phyloP scores from a whole-genome alignment of 2,888 invertebrate genomes.

The Cataglyphis livida region DNA sequence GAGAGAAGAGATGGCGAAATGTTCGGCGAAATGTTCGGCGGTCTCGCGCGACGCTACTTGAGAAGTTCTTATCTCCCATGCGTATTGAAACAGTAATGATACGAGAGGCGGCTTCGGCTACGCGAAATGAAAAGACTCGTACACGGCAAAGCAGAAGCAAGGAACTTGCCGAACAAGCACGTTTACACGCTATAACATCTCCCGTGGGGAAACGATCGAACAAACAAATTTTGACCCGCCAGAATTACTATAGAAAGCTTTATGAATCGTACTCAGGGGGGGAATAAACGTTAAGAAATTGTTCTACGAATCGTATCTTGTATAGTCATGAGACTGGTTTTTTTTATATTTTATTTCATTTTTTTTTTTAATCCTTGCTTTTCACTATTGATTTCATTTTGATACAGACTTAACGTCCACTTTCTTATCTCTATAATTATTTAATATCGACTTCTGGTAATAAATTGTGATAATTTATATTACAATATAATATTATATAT shows the following conservation, averaged over 20 bases:
- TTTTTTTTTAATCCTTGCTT: background rate
- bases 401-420: background rate
- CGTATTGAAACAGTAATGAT: slow-evolving; percentile 75
- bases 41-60: slow-evolving; percentile 27
- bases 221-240: slow-evolving; percentile 44
- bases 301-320: slow-evolving; percentile 33
- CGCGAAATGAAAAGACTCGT: slow-evolving; percentile 74
- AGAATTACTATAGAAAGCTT: slow-evolving; percentile 48
- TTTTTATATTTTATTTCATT: slow-evolving; percentile 9
- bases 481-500: background rate
- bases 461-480: background rate
- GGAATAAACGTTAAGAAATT: slow-evolving; percentile 1
- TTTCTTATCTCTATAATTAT: slow-evolving; percentile 5
- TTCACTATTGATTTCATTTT: background rate
- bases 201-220: slow-evolving; percentile 60
- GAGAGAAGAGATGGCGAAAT: slow-evolving; percentile 30
- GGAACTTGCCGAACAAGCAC: slow-evolving; percentile 63
- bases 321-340: slow-evolving; percentile 3
- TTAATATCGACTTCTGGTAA: background rate
- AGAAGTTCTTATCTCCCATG: slow-evolving; percentile 66
- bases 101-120: slow-evolving; percentile 57
- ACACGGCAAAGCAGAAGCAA: slow-evolving; percentile 53
- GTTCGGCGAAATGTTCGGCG: slow-evolving; percentile 30
- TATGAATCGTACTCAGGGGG: slow-evolving; percentile 45
- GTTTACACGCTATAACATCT: slow-evolving; percentile 66